These are phyloP conservation scores for Melanotaenia boesemani DNA, from an alignment of 2,797 vertebrate genomes.

Conservation along the genomic window DNA sequence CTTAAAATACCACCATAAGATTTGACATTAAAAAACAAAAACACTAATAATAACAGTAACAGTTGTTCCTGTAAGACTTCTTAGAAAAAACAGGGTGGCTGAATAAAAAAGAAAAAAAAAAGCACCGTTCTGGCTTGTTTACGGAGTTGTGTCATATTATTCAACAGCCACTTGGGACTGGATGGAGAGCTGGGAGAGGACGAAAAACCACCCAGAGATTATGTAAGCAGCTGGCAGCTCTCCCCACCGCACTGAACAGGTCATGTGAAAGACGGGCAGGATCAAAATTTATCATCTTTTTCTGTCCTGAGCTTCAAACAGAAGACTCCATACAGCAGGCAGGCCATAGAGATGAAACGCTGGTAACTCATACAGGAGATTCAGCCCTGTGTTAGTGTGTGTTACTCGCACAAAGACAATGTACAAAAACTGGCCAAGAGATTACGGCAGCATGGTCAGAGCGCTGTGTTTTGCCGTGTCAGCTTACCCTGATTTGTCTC, in stretches of 20 bases:
- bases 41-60: neutral
- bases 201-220: slow-evolving; percentile 38
- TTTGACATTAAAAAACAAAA: too few species aligned
- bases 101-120: too few species aligned
- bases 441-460: too few species aligned
- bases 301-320: neutral
- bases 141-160: slow-evolving; percentile 33
- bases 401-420: too few species aligned
- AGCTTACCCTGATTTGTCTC: too few species aligned
- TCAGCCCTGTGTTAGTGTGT: too few species aligned
- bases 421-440: too few species aligned
- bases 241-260: slow-evolving; percentile 18
- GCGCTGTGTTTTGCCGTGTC: too few species aligned
- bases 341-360: too few species aligned
- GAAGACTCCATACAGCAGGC: neutral
- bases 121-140: slow-evolving; percentile 25
- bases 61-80: neutral
- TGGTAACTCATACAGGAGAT: too few species aligned
- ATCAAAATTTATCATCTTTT: slow-evolving; percentile 3
- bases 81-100: too few species aligned
- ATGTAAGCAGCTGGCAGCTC: slow-evolving; percentile 47
- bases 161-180: slow-evolving; percentile 23
- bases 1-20: too few species aligned
- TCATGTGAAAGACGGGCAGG: slow-evolving; percentile 25
- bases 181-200: slow-evolving; percentile 8